Conservation (phyloP, 2,888 invertebrate genomes). For the Alsophila aescularia region DNA sequence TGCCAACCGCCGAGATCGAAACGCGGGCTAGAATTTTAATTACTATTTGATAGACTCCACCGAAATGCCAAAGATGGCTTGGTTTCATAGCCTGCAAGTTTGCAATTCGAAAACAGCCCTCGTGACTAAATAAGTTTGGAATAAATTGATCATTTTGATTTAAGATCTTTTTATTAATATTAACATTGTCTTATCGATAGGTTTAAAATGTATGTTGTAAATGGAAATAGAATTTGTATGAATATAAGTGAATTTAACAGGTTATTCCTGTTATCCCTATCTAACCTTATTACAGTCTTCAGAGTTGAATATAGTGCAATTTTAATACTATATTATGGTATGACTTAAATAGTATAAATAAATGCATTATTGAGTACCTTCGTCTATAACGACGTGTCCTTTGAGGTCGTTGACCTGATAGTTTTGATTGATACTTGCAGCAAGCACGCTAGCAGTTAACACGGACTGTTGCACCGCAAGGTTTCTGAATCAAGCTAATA, state of each 20-base stretch:
- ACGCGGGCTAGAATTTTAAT: slow-evolving; percentile 69
- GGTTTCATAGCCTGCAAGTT: not conserved
- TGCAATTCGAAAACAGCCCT: not conserved
- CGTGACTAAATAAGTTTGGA: not conserved
- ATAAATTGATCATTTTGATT: not conserved
- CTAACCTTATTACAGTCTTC: too few relatives aligned
- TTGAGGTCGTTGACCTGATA: slow-evolving; percentile 2
- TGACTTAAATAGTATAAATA: too few relatives aligned
- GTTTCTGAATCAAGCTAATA: slow-evolving; percentile 54
- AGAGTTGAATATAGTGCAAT: too few relatives aligned
- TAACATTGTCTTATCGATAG: too few relatives aligned
- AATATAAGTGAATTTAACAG: too few relatives aligned
- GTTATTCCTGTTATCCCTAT: too few relatives aligned
- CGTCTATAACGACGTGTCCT: too few relatives aligned
- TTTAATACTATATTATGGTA: too few relatives aligned
- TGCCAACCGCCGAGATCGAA: slow-evolving; percentile 53
- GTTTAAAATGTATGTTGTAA: too few relatives aligned
- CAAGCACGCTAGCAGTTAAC: slow-evolving; percentile 33
- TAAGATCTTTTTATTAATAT: not conserved
- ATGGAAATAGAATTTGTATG: too few relatives aligned
- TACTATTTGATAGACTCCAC: slow-evolving; percentile 49
- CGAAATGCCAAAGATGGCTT: slow-evolving; percentile 12
- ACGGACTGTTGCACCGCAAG: slow-evolving; percentile 43
- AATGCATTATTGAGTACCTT: too few relatives aligned
- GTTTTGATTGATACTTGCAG: slow-evolving; percentile 20